Evolutionary conservation across 2,797 vertebrate species (phyloP).

Genomic region (Amazona ochrocephala): DNA sequence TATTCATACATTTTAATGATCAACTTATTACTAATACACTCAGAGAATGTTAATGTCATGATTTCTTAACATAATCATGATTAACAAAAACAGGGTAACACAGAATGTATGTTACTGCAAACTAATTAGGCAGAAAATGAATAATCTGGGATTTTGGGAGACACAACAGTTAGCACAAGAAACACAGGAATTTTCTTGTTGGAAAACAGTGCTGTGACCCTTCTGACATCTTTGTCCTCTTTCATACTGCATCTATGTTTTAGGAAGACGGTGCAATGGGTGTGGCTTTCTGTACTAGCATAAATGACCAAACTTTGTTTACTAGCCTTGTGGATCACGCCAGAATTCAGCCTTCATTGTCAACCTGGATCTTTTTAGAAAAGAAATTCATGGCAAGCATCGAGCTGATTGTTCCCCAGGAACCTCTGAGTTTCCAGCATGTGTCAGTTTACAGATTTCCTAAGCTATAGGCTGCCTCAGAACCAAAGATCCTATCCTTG

Average conservation of each 20-base stretch:
- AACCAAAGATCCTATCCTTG: neutral
- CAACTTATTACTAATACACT: neutral
- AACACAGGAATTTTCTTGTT: neutral
- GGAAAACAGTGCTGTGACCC: neutral
- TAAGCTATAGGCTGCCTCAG: neutral
- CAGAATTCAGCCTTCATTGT: neutral
- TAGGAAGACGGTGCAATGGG: neutral
- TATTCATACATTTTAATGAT: neutral
- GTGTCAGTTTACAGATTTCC: neutral
- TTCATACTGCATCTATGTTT: neutral
- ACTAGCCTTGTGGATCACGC: neutral
- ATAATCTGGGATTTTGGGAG: neutral
- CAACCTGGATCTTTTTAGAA: neutral
- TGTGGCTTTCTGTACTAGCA: neutral
- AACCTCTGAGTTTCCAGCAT: neutral
- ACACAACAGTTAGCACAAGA: neutral
- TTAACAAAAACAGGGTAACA: neutral
- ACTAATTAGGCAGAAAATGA: neutral
- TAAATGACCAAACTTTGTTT: neutral
- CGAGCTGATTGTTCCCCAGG: neutral
- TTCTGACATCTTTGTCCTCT: neutral
- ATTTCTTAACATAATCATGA: conserved; percentile 20
- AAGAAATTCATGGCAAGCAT: neutral
- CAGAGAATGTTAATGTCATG: neutral
- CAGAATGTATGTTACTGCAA: neutral